Base-by-base conservation (phyloP, 2,888 invertebrate species). In the Dusona sp. region DNA sequence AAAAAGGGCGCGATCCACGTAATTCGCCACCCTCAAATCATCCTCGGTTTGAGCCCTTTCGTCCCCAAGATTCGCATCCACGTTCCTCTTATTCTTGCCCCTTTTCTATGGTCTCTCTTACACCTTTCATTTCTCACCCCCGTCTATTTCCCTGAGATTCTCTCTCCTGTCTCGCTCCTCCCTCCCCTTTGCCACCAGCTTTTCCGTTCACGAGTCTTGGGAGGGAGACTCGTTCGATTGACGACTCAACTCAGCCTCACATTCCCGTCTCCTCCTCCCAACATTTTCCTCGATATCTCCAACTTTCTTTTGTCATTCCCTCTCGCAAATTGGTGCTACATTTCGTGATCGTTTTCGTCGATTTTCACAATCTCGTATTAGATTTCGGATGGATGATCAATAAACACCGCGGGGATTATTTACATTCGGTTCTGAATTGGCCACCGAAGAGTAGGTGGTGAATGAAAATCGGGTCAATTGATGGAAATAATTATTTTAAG, bases 211-310 rank as follows among this genome's bases (percentile, higher is more conserved):
- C 16, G 16, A 42, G 13, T 42, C 22, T 7, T 6, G 38, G 42
- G 22, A 11, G 42, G 42, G 68, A 45, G 68, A 25, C 81, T 64
- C 85, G 74, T 85, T 79, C 85, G 70, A 82, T 82, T 79, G 64
- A 74, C 79, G 73, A 82, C 85, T 79, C 73, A 70, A 79, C 68
- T 75, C 45, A 45, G 42, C 22, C 74, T 61, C 74, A 19, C 48
- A n/a, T 61, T 25, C 54, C 67, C 65, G 25, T 78, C 68, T 54
- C 42, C 65, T 25, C 74, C 36, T 33, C 45, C 13, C 42, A 78
- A 72, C 57, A 73, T 78, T 67, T 75, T 33, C 25, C 33, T 25
- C 48, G 29, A 45, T 45, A 25, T 45, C 48, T 70, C 9, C 73
- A 57, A 65, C 54, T 65, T 70, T 33, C 57, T 45, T 48, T 48